Base-by-base conservation (phyloP, 35 echinoderm and acorn worm genomes). In the Apostichopus parvimensis region DNA sequence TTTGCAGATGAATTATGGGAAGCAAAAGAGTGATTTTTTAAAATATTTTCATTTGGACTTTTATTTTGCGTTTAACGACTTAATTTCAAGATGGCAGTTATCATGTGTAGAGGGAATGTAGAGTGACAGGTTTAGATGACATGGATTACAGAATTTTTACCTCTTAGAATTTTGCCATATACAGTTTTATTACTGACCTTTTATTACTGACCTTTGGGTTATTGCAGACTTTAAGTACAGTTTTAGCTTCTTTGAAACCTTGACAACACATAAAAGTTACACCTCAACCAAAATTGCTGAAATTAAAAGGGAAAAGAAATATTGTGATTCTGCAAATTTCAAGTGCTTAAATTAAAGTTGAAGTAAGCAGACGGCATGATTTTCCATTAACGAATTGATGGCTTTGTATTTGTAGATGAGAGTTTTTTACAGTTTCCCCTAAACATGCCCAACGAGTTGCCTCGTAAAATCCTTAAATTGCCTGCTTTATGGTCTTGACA, bases 331-430 rank as follows among this genome's bases (percentile, higher is more conserved):
- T 75, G 15, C 71, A 75, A 75, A 75, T 75, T 75, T 75, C 17
- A n/a, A 75, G 71, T 75, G 71, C 71, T 18, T 75, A 22, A 7
- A 7, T 18, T 20, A 75, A 75, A 75, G 14, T 75, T 75, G n/a
- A n/a, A 75, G 71, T 20, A 75, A 75, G 11, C 17, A 75, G 71
- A 22, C 12, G 21, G 15, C 71, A 22, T 18, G 21, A 20, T 18
- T 75, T 75, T 75, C 20, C 71, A 75, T 75, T 75, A 75, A 20
- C 17, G 21, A 75, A 75, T 75, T 75, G 71, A n/a, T n/a, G 71
- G n/a, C 14, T 18, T 1, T 1, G 71, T 75, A 18, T 75, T 75
- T 75, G 17, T 22, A 75, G 71, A 75, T 22, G 17, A 24, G 6
- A 73, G 7, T 20, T 4, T 75, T 21, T 20, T 18, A n/a, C 71